These are phyloP conservation scores for Dolichomitus sp. DNA, from an alignment of 2,888 invertebrate genomes.

Conservation along the genomic window DNA sequence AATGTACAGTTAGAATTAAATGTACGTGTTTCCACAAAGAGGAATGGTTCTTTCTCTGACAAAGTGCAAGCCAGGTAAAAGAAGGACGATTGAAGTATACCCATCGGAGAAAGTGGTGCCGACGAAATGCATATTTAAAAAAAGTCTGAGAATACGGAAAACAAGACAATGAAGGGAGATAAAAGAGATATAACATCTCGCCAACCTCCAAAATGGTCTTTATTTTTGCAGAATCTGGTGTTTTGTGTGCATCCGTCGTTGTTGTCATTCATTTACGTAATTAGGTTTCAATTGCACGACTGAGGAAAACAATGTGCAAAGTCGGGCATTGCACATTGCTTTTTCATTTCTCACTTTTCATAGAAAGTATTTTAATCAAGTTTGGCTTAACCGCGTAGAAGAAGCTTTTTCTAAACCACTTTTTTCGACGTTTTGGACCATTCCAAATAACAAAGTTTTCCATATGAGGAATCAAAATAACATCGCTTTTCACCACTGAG, in stretches of 20 bases:
- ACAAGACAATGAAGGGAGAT: conserved; percentile 21
- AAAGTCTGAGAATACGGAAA: conserved; percentile 13
- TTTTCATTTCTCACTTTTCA: too few relatives aligned
- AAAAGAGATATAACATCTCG: conserved; percentile 19
- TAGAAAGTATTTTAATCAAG: too few relatives aligned
- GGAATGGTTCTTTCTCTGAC: background rate
- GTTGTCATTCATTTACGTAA: background rate
- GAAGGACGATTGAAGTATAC: background rate
- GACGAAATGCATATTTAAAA: conserved; percentile 15
- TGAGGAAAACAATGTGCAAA: too few relatives aligned
- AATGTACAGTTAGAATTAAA: background rate
- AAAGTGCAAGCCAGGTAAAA: background rate
- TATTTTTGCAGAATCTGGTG: conserved; percentile 28
- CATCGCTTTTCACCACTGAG: too few relatives aligned
- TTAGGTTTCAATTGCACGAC: too few relatives aligned
- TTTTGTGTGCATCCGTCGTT: background rate
- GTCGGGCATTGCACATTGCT: too few relatives aligned
- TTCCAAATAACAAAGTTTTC: too few relatives aligned
- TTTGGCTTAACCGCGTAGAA: too few relatives aligned
- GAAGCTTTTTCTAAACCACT: too few relatives aligned
- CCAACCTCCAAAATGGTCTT: background rate
- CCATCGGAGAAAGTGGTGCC: background rate
- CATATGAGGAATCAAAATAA: too few relatives aligned
- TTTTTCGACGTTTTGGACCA: too few relatives aligned
- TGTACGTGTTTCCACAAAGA: background rate